phyloP scores from a whole-genome alignment of 2,797 vertebrate genomes.

The Discoglossus pictus region DNA sequence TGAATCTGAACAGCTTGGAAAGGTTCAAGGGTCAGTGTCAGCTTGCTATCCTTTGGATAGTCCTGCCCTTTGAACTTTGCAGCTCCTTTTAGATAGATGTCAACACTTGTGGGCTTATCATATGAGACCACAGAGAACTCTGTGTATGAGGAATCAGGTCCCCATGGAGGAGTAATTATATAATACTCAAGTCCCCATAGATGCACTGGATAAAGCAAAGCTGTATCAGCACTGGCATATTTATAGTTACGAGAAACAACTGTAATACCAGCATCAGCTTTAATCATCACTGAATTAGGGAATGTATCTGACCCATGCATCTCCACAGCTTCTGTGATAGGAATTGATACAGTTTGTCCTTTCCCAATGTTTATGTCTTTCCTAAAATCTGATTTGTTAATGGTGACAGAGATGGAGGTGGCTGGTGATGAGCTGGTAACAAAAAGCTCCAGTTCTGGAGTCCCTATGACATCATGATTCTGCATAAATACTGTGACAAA shows the following conservation, averaged over 20 bases:
- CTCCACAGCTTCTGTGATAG: constrained; percentile 60
- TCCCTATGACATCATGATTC: constrained; percentile 56
- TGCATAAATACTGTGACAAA: constrained; percentile 75
- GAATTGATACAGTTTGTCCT: constrained; percentile 56
- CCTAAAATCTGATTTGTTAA: constrained; percentile 57
- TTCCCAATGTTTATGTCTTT: constrained; percentile 57
- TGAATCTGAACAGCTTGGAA: constrained; percentile 75
- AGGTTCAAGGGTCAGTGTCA: constrained; percentile 64
- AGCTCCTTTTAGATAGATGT: constrained; percentile 51
- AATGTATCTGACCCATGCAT: constrained; percentile 50
- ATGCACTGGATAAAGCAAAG: constrained; percentile 64
- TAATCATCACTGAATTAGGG: constrained; percentile 61
- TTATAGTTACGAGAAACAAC: constrained; percentile 70
- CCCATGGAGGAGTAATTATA: constrained; percentile 64
- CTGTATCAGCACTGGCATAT: constrained; percentile 62
- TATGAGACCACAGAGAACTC: constrained; percentile 75
- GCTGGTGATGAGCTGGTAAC: constrained; percentile 61
- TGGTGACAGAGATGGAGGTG: constrained; percentile 63
- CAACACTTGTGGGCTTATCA: constrained; percentile 57
- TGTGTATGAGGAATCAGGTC: constrained; percentile 40
- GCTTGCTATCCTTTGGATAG: constrained; percentile 39
- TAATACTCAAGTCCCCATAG: constrained; percentile 73
- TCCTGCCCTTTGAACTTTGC: constrained; percentile 55
- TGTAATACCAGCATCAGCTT: constrained; percentile 62
- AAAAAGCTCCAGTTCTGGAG: constrained; percentile 55